Evolutionary conservation across 2,888 invertebrate genomes (phyloP).

Genomic region (Sicus ferrugineus): DNA sequence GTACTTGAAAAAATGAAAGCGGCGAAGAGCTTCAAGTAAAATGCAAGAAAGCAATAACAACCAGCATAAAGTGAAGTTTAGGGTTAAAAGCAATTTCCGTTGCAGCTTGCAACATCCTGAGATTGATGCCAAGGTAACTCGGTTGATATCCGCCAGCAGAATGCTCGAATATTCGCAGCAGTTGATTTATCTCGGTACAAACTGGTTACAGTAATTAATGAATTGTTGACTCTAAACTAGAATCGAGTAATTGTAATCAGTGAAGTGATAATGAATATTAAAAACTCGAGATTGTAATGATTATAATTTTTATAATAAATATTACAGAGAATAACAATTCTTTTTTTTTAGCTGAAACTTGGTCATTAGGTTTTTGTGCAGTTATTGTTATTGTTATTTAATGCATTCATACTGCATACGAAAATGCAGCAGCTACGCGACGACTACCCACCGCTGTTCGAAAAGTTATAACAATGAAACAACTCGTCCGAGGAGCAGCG

Average conservation of each 20-base stretch:
- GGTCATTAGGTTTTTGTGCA: slow-evolving; percentile 28
- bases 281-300: too few relatives aligned
- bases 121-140: background rate
- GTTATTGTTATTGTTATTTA: background rate
- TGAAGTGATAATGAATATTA: too few relatives aligned
- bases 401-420: background rate
- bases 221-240: too few relatives aligned
- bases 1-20: too few relatives aligned
- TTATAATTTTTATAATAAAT: too few relatives aligned
- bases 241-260: too few relatives aligned
- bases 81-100: background rate
- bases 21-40: background rate
- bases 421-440: background rate
- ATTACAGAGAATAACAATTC: too few relatives aligned
- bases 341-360: slow-evolving; percentile 26
- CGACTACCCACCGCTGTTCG: background rate
- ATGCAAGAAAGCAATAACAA: background rate
- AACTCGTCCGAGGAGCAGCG: background rate
- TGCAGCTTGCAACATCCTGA: background rate
- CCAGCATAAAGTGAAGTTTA: background rate
- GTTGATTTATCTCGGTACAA: background rate
- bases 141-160: background rate
- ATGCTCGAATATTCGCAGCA: background rate
- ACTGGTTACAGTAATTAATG: background rate
- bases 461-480: background rate